A percentile compares a stretch with the other conserved stretches of the same genome.
These are phyloP conservation scores for Aromia moschata DNA, from an alignment of 2,888 invertebrate species.

Conservation along the genomic window DNA sequence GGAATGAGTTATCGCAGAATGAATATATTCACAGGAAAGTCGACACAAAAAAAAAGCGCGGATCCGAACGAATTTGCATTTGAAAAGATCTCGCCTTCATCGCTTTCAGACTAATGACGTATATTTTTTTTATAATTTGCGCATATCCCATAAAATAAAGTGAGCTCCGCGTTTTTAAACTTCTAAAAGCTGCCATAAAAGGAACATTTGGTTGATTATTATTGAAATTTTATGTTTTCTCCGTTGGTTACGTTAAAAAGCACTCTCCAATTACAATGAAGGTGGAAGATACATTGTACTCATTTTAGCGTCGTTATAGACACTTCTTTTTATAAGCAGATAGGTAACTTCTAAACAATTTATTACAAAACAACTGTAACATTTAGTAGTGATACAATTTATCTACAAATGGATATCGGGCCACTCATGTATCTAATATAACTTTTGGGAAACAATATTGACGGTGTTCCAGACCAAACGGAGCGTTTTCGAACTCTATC, in stretches of 20 bases:
- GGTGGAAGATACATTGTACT: neutral
- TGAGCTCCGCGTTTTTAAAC: constrained; percentile 22
- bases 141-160: constrained; percentile 24
- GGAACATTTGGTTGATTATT: constrained; percentile 27
- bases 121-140: constrained; percentile 40
- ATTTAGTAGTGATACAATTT: too few species aligned
- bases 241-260: constrained; percentile 6
- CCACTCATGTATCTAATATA: too few species aligned
- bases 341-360: too few species aligned
- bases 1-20: constrained; percentile 37
- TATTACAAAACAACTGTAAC: too few species aligned
- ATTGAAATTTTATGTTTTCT: constrained; percentile 20
- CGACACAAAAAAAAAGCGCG: constrained; percentile 38
- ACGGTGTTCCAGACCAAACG: too few species aligned
- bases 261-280: constrained; percentile 10
- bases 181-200: constrained; percentile 15
- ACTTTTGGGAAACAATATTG: too few species aligned
- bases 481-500: too few species aligned
- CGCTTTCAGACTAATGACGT: constrained; percentile 41
- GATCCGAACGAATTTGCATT: constrained; percentile 42
- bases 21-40: constrained; percentile 37
- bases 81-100: constrained; percentile 36
- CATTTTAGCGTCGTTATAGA: too few species aligned
- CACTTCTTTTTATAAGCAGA: too few species aligned
- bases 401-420: too few species aligned